Evolutionary conservation across 1,140 invertebrate species (phyloP), one percentile per base, ranked within the genome.

Genomic region (Euura lappo): DNA sequence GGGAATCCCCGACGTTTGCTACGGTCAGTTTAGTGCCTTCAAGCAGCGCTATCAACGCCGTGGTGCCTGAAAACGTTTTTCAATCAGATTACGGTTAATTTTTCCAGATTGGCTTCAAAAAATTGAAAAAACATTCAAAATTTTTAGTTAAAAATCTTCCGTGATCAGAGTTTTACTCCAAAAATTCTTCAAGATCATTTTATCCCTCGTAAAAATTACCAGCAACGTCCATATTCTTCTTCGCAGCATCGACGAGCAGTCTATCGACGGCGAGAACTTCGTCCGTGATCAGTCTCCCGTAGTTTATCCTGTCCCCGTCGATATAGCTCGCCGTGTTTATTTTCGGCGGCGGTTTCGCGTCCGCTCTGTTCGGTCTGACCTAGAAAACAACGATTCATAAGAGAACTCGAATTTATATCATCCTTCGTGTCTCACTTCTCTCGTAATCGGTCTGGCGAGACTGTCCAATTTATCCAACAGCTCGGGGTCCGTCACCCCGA

Each of bases 1-100:
- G 89, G 0, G 97, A 98, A 85, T 99, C 97, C 6, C 97, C 97
- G 44, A 99, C 96, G 91, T 99, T 99, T 6, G 97, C 97, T 44
- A 99, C 96, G 75, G 96, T 94, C 67, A 99, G 85, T 77, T 92
- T 91, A 77, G 93, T 92, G 45, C 92, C 92, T 85, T 97, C 94
- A 74, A 97, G 86, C 28, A 98, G 84, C 46, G 96, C 97, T 75
- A 99, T 93, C 11, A 99, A 87, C 2, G 96, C 96, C 70, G 97
- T 99, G 28, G 96, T 97, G n/a, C 97, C 93, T 93, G 78, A 71
- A 79, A 79, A 66, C 64, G 45, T 68, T 11, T 68, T 42, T 64
- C 8, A 64, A 64, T 64, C 13, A 10, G n/a, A n/a, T n/a, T n/a
- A n/a, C n/a, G n/a, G 6, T 45, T 64, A 44, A 44, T 73, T 64